These are phyloP conservation scores for Drosophila eugracilis DNA, from an alignment of 1,140 invertebrate species.

Conservation along the genomic window DNA sequence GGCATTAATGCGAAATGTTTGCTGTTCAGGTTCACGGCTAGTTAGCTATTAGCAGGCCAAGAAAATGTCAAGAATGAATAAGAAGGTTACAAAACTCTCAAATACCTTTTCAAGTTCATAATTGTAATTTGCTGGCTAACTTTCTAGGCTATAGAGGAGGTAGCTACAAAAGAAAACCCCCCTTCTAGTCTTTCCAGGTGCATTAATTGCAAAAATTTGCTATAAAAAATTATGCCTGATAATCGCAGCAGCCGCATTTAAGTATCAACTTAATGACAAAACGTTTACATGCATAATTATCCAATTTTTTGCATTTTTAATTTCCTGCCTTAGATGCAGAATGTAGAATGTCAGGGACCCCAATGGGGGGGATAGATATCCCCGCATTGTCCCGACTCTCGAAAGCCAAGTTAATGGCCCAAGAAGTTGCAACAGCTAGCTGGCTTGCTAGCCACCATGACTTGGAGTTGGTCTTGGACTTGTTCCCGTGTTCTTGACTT, in stretches of 20 bases:
- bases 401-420: slow-evolving; percentile 44
- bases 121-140: slow-evolving; percentile 1
- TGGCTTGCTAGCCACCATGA: slow-evolving; percentile 25
- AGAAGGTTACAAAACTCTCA: slow-evolving; percentile 3
- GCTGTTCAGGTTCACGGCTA: slow-evolving; percentile 23
- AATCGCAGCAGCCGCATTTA: slow-evolving; percentile 64
- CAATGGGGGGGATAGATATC: slow-evolving; percentile 18
- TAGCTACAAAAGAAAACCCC: neutral
- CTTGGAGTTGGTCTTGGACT: slow-evolving; percentile 47
- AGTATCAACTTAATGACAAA: slow-evolving; percentile 69
- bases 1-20: slow-evolving; percentile 31
- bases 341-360: neutral
- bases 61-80: slow-evolving; percentile 18
- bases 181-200: neutral
- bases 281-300: slow-evolving; percentile 74
- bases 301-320: slow-evolving; percentile 61
- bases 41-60: slow-evolving; percentile 28
- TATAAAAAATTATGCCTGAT: slow-evolving; percentile 44
- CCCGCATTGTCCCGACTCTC: slow-evolving; percentile 8
- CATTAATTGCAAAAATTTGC: slow-evolving; percentile 24
- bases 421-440: slow-evolving; percentile 29
- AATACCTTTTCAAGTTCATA: slow-evolving; percentile 13
- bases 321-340: slow-evolving; percentile 61
- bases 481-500: slow-evolving; percentile 44
- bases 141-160: neutral